phyloP scores from a whole-genome alignment of 2,797 vertebrate genomes.

The Macropodus opercularis region DNA sequence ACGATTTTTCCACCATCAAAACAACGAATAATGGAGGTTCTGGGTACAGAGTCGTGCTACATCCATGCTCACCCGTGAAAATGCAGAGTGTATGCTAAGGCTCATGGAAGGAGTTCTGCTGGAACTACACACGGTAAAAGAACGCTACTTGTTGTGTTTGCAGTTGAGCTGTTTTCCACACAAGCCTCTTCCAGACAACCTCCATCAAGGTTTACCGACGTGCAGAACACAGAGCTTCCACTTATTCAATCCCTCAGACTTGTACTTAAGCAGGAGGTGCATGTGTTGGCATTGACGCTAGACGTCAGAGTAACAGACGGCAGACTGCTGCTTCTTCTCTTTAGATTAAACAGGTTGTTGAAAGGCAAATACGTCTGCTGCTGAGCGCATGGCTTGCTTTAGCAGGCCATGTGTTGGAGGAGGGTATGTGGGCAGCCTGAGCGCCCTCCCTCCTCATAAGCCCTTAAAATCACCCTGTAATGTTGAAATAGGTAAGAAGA shows the following conservation, averaged over 20 bases:
- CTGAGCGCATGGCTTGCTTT: slow-evolving; percentile 57
- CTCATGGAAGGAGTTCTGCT: slow-evolving; percentile 26
- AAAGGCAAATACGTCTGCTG: slow-evolving; percentile 47
- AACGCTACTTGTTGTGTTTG: slow-evolving; percentile 12
- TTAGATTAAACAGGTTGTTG: slow-evolving; percentile 46
- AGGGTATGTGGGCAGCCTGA: no score
- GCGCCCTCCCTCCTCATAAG: slow-evolving; percentile 56
- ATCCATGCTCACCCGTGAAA: slow-evolving; percentile 23
- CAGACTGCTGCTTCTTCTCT: slow-evolving; percentile 39
- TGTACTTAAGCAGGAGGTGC: slow-evolving; percentile 26
- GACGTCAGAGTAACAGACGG: slow-evolving; percentile 33
- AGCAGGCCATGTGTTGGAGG: slow-evolving; percentile 54
- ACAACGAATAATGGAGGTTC: slow-evolving; percentile 46
- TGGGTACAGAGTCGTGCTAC: slow-evolving; percentile 24
- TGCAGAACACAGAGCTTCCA: not conserved
- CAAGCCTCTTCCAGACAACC: not conserved
- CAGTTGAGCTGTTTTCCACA: slow-evolving; percentile 15
- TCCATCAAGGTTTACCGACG: slow-evolving; percentile 18
- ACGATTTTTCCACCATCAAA: slow-evolving; percentile 36
- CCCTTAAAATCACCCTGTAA: slow-evolving; percentile 50
- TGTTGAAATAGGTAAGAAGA: slow-evolving; percentile 39
- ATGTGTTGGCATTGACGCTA: slow-evolving; percentile 40
- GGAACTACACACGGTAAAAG: slow-evolving; percentile 40
- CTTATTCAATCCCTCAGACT: slow-evolving; percentile 22
- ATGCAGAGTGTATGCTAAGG: slow-evolving; percentile 25